Base-by-base conservation (phyloP, 2,113 vertebrate genomes). In the Carollia perspicillata region DNA sequence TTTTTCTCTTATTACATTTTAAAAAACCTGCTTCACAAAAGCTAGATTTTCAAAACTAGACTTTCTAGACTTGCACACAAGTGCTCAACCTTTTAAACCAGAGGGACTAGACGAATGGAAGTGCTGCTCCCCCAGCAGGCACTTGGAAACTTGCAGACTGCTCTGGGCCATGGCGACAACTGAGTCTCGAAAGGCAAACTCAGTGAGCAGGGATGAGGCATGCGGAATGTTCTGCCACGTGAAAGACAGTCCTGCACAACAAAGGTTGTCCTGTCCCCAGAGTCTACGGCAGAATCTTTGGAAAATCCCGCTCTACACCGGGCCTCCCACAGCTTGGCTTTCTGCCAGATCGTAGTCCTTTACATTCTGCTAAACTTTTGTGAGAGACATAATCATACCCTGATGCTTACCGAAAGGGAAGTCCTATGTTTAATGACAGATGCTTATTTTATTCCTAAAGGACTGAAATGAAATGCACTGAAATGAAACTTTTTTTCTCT, bases 371-470 rank as follows among this genome's bases (percentile, higher is more conserved):
- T 86, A 68, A 95, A 94, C 23, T 93, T 97, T 63, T 3, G 8
- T 40, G 49, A 93, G n/a, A 90, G 75, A 78, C 65, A 35, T 69
- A 88, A 86, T 80, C 72, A 60, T 37, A 49, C 12, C 14, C 55
- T 63, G 74, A 55, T 53, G 14, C 68, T 95, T 89, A 71, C 1
- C 88, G 44, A 30, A 65, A 80, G 55, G 28, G 71, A 72, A 77
- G 60, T 83, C 58, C 87, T 84, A 4, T 77, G 85, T 89, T 94
- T 84, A 71, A 83, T 94, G 96, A 89, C 93, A 97, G 97, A 95
- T 97, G 94, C 96, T 98, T 98, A 80, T 98, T 98, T 98, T 97
- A 98, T 96, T 97, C 63, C 93, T 92, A 97, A 98, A 96, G 96
- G 65, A 93, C 95, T 97, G 96, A 92, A 98, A 97, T 97, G 93